Conservation (phyloP, 2,797 vertebrate genomes). For the Microcaecilia unicolor region DNA sequence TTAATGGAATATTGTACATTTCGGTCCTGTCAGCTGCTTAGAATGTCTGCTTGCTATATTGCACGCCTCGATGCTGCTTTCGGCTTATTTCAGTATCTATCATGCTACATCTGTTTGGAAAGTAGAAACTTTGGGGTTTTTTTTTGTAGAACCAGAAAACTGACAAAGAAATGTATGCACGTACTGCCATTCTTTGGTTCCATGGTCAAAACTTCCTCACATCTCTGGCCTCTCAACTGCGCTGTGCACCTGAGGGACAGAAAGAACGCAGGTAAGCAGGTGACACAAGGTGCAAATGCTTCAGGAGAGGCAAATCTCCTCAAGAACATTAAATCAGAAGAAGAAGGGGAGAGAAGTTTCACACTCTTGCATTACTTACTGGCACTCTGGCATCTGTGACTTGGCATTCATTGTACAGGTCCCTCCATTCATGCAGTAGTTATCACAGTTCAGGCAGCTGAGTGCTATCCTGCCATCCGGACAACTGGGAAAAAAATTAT, state of each 20-base stretch:
- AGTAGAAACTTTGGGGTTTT: too few relatives aligned
- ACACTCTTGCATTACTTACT: too few relatives aligned
- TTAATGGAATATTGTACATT: too few relatives aligned
- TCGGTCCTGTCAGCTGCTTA: too few relatives aligned
- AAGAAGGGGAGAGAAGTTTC: background rate
- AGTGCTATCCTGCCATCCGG: constrained; percentile 64
- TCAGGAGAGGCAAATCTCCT: too few relatives aligned
- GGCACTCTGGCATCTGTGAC: constrained; percentile 78
- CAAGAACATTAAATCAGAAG: background rate
- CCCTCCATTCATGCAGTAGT: constrained; percentile 80
- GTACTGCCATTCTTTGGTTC: constrained; percentile 59
- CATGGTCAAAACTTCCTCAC: constrained; percentile 48
- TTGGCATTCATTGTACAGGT: constrained; percentile 71
- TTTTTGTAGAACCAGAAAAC: too few relatives aligned
- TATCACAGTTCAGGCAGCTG: constrained; percentile 82
- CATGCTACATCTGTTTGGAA: too few relatives aligned
- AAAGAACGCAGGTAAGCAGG: background rate
- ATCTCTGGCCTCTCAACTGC: constrained; percentile 68
- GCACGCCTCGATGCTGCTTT: too few relatives aligned
- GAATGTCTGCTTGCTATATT: too few relatives aligned
- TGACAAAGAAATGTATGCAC: constrained; percentile 31
- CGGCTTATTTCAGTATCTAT: too few relatives aligned
- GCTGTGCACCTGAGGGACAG: constrained; percentile 57
- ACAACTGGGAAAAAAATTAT: constrained; percentile 53
- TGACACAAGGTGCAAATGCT: background rate